Conservation (phyloP, 2,113 vertebrate species). For the Sapayoa aenigma region DNA sequence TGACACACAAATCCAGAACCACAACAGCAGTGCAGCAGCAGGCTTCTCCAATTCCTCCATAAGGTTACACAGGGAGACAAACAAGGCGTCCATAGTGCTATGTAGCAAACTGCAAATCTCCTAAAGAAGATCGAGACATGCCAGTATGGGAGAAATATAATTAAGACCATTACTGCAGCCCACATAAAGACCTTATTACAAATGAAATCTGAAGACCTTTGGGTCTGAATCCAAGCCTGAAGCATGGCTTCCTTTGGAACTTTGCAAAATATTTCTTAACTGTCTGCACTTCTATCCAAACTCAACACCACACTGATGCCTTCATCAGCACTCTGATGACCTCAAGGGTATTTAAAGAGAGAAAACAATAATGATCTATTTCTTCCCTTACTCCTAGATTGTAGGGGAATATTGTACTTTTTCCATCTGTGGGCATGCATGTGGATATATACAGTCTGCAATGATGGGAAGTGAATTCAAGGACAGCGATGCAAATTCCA, state of each 20-base stretch:
- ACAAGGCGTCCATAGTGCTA: background rate
- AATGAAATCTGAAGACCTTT: slow-evolving; percentile 37
- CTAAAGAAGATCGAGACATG: background rate
- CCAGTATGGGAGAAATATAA: background rate
- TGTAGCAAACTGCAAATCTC: background rate
- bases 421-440: background rate
- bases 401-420: background rate
- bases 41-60: background rate
- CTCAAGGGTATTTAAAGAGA: slow-evolving; percentile 10
- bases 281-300: slow-evolving; percentile 37
- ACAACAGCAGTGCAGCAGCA: background rate
- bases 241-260: slow-evolving; percentile 18
- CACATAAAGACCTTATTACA: background rate
- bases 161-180: background rate
- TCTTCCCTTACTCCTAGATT: slow-evolving; percentile 28
- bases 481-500: background rate
- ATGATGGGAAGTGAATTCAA: slow-evolving; percentile 14
- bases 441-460: slow-evolving; percentile 34
- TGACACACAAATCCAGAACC: background rate
- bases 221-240: slow-evolving; percentile 33
- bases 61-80: background rate
- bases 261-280: slow-evolving; percentile 34
- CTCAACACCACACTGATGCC: slow-evolving; percentile 4
- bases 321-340: slow-evolving; percentile 36
- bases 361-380: slow-evolving; percentile 30